phyloP scores from a whole-genome alignment of 2,888 invertebrate species.

The Drosophila bunnanda region DNA sequence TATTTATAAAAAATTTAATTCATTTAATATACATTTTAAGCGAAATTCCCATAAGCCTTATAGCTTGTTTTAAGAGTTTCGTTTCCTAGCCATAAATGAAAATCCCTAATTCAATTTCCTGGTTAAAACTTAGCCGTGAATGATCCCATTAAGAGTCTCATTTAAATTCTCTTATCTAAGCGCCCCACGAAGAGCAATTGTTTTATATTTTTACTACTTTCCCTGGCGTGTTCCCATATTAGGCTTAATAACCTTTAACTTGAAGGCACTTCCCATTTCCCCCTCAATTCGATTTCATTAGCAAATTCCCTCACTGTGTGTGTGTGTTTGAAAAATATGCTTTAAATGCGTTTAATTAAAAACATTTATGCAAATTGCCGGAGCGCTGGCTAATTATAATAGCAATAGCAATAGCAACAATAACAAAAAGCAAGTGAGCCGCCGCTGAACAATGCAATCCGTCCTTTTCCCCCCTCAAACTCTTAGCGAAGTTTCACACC shows the following conservation, averaged over 20 bases:
- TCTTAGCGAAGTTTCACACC: conserved; percentile 67
- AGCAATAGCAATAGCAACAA: conserved; percentile 19
- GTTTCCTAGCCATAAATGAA: not conserved
- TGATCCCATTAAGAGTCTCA: conserved; percentile 1
- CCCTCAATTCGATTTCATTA: conserved; percentile 61
- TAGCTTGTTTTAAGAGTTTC: not conserved
- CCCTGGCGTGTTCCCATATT: conserved; percentile 41
- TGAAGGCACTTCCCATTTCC: conserved; percentile 42
- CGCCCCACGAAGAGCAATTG: conserved; percentile 16
- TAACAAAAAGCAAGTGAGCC: conserved; percentile 58
- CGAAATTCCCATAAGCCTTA: too few species aligned
- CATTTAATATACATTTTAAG: too few species aligned
- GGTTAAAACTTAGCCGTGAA: not conserved
- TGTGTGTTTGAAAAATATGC: conserved; percentile 68
- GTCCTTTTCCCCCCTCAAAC: not conserved
- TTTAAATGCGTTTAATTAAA: conserved; percentile 76
- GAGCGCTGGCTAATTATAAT: conserved; percentile 57
- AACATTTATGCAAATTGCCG: conserved; percentile 72
- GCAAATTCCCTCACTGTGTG: conserved; percentile 39
- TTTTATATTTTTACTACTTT: conserved; percentile 23
- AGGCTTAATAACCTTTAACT: conserved; percentile 25
- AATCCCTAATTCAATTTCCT: not conserved
- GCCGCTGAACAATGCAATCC: conserved; percentile 54
- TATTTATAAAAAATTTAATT: too few species aligned
- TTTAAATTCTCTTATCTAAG: conserved; percentile 25